These are phyloP conservation scores for Glossophaga mutica DNA, from an alignment of 2,797 vertebrate species.

Conservation along the genomic window DNA sequence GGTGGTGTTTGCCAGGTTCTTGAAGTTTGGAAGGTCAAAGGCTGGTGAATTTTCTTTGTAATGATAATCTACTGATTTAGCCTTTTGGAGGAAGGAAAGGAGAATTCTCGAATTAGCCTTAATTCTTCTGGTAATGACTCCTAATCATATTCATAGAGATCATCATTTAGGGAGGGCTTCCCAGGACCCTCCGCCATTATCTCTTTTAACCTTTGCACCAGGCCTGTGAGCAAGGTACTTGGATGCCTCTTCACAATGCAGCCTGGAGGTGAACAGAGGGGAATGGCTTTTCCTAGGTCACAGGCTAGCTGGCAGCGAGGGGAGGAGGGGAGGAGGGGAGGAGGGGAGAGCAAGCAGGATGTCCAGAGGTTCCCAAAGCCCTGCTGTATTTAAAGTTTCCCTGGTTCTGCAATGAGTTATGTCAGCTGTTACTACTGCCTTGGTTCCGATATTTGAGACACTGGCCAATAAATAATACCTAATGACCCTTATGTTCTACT, in stretches of 20 bases:
- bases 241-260: neutral
- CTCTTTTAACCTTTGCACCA: neutral
- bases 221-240: neutral
- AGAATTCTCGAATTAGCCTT: neutral
- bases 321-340: neutral
- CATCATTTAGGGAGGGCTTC: neutral
- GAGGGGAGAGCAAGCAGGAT: neutral
- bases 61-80: neutral
- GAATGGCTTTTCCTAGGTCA: neutral
- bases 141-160: neutral
- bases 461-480: neutral
- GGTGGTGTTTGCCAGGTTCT: neutral
- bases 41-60: neutral
- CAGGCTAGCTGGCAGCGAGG: neutral
- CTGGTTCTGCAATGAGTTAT: fast-evolving
- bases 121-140: neutral
- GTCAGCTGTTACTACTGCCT: neutral
- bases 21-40: neutral
- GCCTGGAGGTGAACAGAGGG: neutral
- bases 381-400: neutral
- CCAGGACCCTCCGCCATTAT: neutral
- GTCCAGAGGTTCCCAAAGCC: neutral
- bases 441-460: neutral
- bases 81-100: neutral
- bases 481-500: neutral